phyloP scores from a whole-genome alignment of 2,113 vertebrate species.

The Passerina amoena region DNA sequence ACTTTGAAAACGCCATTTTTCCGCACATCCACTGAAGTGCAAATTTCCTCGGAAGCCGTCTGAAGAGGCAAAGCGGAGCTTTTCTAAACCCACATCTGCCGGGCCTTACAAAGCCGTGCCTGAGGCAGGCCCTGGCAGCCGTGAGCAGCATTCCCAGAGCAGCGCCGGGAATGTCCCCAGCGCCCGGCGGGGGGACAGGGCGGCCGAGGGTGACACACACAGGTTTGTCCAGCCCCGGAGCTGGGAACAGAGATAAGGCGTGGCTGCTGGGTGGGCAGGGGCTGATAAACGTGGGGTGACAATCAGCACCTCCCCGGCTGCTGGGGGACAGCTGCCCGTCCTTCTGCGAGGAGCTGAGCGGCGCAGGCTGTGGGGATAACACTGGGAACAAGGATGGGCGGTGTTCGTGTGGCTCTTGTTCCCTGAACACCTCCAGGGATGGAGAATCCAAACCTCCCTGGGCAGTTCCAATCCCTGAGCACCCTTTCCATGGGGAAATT shows the following conservation, averaged over 20 bases:
- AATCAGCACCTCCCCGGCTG: background rate
- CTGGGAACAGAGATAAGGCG: background rate
- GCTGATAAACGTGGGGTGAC: conserved; percentile 35
- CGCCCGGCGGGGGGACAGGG: background rate
- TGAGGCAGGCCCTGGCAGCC: background rate
- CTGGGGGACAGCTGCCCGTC: background rate
- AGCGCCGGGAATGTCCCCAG: accelerated
- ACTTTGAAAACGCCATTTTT: conserved; percentile 40
- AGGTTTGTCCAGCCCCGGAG: background rate
- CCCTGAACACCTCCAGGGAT: too few relatives aligned
- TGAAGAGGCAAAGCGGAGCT: background rate
- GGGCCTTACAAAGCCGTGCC: accelerated
- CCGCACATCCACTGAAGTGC: background rate
- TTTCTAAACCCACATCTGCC: background rate
- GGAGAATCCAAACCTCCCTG: too few relatives aligned
- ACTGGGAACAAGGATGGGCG: background rate
- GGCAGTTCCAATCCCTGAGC: too few relatives aligned
- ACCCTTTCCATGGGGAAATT: too few relatives aligned
- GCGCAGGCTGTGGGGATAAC: accelerated
- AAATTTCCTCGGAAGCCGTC: background rate
- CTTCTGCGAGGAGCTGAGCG: background rate
- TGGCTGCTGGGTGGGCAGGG: background rate
- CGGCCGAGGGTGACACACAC: background rate
- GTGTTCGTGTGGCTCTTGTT: background rate
- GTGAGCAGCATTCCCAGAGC: background rate